These are phyloP conservation scores for Petrosia ficiformis DNA, from an alignment of 37 sponge, comb jelly and placozoan genomes.

Conservation along the genomic window DNA sequence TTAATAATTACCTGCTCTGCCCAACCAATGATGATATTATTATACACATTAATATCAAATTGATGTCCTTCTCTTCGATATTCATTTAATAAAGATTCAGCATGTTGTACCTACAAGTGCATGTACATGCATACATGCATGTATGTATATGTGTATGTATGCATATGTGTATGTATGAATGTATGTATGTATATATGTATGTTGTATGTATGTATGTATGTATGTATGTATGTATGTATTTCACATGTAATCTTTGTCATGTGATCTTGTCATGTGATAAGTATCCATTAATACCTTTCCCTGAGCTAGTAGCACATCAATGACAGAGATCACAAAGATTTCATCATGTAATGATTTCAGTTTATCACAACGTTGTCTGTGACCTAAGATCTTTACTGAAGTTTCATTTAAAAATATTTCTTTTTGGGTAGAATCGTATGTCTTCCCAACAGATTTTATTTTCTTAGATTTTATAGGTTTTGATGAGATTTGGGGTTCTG, in stretches of 20 bases:
- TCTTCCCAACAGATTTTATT: no score
- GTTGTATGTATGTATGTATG: no score
- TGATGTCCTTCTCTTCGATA: constrained; percentile 64
- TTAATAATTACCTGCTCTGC: constrained; percentile 38
- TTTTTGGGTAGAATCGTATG: no score
- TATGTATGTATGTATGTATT: no score
- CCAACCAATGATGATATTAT: constrained; percentile 57
- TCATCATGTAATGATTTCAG: constrained; percentile 38
- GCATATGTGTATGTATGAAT: neutral
- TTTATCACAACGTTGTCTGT: constrained; percentile 13
- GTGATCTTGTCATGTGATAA: neutral
- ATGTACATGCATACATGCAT: neutral
- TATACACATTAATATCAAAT: constrained; percentile 56
- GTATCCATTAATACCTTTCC: no score
- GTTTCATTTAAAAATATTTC: no score
- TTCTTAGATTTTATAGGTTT: no score
- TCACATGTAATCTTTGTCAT: neutral
- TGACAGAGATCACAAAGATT: constrained; percentile 18
- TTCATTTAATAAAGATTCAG: constrained; percentile 60
- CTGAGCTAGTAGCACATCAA: constrained; percentile 36
- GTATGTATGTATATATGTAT: no score
- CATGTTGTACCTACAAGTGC: constrained; percentile 46
- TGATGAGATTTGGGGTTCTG: no score
- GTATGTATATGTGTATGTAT: neutral
- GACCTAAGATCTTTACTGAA: neutral